Evolutionary conservation across 2,797 vertebrate species (phyloP), one percentile per base, ranked within the genome.

Genomic region (Choloepus didactylus): DNA sequence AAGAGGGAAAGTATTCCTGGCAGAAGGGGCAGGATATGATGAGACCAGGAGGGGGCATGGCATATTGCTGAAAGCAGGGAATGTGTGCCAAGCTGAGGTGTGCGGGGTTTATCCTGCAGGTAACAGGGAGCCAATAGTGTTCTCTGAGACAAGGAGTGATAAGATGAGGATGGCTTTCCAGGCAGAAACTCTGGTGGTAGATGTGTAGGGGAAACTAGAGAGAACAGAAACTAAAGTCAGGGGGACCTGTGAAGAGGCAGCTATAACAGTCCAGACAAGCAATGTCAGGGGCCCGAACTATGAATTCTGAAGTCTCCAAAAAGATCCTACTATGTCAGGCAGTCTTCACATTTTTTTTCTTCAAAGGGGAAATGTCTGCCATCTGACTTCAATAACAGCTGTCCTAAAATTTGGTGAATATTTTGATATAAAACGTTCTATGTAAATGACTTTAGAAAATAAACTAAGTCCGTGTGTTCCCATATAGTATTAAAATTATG

Each of bases 361-460:
- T 80, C 10, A 11, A 9, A 41, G 15, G 44, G 29, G 16, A 15
- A 29, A 80, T 49, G 56, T 85, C 75, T 80, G 66, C 27, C 12
- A 46, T 73, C 35, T 89, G 51, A 59, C 29, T 64, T 96, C 38
- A 95, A 60, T 27, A 87, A 70, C 4, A n/a, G n/a, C 21, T 46
- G 83, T 66, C 51, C 76, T 89, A 84, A 89, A 91, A 94, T 80
- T 35, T 46, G 44, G 12, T 73, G 64, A 93, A 77, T 66, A 60
- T 60, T 89, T 91, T 80, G 83, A 44, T 44, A 90, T 64, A 84
- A 94, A 83, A 51, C 46, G 29, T 38, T 87, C 86, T 67, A 87
- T 21, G n/a, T 31, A 83, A 90, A 75, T 89, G 29, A 93, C 51
- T 80, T 84, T 54, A 72, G 62, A 93, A 88, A 91, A 79, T 18